Conservation (phyloP, 2,888 invertebrate species). For the Apomyelois bistriatella region DNA sequence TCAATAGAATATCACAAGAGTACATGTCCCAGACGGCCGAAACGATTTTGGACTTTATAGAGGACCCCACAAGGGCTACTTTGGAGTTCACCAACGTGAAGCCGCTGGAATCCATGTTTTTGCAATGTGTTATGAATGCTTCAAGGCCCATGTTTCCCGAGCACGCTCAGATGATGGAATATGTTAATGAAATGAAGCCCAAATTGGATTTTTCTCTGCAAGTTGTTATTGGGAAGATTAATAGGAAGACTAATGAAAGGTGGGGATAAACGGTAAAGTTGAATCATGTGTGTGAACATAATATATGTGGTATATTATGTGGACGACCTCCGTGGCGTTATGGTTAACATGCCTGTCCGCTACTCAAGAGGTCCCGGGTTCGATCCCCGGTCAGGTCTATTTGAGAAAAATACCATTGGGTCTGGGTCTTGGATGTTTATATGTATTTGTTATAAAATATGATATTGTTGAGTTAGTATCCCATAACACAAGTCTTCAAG, state of each 20-base stretch:
- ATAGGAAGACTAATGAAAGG: conserved; percentile 18
- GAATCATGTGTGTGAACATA: no score
- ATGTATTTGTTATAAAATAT: no score
- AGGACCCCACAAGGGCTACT: conserved; percentile 23
- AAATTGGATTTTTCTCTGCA: conserved; percentile 8
- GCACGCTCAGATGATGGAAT: conserved; percentile 11
- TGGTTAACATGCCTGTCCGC: no score
- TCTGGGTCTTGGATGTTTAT: no score
- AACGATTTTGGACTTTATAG: conserved; percentile 28
- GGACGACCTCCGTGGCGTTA: no score
- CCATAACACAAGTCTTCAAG: no score
- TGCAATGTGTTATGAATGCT: conserved; percentile 11
- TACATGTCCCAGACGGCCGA: conserved; percentile 24
- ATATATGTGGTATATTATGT: no score
- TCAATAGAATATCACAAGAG: conserved; percentile 20
- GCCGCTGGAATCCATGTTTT: conserved; percentile 22
- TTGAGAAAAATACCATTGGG: no score
- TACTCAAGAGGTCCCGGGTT: no score
- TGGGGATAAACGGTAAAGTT: not conserved
- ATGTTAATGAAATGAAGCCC: not conserved
- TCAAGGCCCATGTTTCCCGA: conserved; percentile 7
- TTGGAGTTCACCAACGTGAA: conserved; percentile 26
- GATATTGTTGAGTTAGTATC: no score
- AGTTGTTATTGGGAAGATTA: conserved; percentile 14
- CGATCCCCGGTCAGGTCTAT: no score